phyloP scores from a whole-genome alignment of 2,113 vertebrate species.

The Ctenodactylus gundi region DNA sequence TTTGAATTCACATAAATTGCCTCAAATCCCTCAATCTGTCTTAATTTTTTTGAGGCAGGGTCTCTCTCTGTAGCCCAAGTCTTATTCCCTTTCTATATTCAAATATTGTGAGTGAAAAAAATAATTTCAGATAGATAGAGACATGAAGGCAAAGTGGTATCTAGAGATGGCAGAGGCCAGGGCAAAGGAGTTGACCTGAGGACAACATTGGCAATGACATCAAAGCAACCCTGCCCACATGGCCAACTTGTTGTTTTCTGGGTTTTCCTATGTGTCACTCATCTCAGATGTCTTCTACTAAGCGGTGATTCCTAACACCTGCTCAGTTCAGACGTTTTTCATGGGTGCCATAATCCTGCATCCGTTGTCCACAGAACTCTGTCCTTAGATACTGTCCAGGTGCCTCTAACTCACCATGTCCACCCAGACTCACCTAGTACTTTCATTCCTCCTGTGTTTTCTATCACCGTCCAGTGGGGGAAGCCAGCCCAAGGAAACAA shows the following conservation, averaged over 20 bases:
- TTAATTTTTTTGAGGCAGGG: too few species aligned
- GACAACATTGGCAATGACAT: neutral
- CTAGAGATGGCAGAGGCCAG: neutral
- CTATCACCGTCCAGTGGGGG: neutral
- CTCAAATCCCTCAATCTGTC: neutral
- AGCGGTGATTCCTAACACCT: neutral
- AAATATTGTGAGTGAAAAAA: neutral
- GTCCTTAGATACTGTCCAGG: neutral
- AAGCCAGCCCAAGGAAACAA: neutral
- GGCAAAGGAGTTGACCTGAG: neutral
- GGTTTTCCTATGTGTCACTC: neutral
- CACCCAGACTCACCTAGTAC: neutral
- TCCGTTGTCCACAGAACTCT: neutral
- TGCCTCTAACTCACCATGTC: neutral
- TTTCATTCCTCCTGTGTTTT: rapidly evolving
- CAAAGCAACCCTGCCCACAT: neutral
- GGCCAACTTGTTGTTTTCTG: neutral
- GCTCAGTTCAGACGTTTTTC: neutral
- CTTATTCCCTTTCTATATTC: rapidly evolving
- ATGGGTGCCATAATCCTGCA: neutral
- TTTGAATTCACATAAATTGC: neutral
- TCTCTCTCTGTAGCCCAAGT: too few species aligned
- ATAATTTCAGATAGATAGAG: neutral
- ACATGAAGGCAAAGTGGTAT: conserved; percentile 2
- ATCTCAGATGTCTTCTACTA: neutral